phyloP scores from a whole-genome alignment of 2,888 invertebrate genomes.

The Lasioglossum morio region DNA sequence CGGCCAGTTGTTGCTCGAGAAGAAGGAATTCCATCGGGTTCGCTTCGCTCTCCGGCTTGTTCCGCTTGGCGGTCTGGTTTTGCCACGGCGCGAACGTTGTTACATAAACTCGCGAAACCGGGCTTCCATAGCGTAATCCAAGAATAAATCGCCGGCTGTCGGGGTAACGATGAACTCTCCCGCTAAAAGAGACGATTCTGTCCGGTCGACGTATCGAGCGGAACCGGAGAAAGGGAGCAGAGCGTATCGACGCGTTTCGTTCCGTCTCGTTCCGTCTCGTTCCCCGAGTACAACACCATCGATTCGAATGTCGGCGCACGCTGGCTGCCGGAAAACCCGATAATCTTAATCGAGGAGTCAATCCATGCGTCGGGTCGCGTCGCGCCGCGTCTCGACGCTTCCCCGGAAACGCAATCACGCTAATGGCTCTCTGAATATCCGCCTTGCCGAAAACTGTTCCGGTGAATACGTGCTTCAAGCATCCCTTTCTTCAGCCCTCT shows the following conservation, averaged over 20 bases:
- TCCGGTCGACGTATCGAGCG: conserved; percentile 25
- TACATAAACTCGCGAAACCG: conserved; percentile 67
- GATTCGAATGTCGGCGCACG: conserved; percentile 4
- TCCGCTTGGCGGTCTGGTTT: conserved; percentile 17
- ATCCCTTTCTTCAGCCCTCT: neutral
- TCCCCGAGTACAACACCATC: neutral
- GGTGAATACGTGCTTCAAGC: neutral
- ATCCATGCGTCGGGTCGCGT: neutral
- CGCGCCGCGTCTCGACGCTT: neutral
- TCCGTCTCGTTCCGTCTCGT: neutral
- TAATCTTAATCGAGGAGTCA: neutral
- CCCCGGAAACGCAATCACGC: neutral
- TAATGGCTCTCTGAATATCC: neutral
- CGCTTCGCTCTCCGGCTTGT: conserved; percentile 19
- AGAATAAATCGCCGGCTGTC: conserved; percentile 69
- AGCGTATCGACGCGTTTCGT: conserved; percentile 4
- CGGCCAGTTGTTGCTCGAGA: conserved; percentile 11
- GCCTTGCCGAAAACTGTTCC: neutral
- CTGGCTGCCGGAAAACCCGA: conserved; percentile 3
- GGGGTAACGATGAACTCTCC: conserved; percentile 49
- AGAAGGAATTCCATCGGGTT: neutral
- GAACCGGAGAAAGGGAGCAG: conserved; percentile 2
- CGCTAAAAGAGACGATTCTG: conserved; percentile 40
- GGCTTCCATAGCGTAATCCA: conserved; percentile 69
- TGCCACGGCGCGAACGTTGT: conserved; percentile 43